phyloP scores from a whole-genome alignment of 2,113 vertebrate species.

The Urocynchramus pylzowi region DNA sequence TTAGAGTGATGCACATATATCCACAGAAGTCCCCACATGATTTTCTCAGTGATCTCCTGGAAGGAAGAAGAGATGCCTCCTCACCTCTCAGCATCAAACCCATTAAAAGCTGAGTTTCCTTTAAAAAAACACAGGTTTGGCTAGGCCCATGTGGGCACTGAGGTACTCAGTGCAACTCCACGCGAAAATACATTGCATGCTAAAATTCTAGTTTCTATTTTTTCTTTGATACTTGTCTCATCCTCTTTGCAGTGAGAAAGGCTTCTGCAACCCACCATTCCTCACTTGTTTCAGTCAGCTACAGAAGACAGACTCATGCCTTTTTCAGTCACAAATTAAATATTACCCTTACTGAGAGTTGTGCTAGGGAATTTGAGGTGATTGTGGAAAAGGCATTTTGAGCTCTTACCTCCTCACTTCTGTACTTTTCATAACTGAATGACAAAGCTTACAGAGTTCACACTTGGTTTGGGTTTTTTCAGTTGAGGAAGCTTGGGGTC shows the following conservation, averaged over 20 bases:
- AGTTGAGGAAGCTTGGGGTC: background rate
- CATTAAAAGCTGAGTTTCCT: background rate
- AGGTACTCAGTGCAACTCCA: background rate
- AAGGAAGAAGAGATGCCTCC: background rate
- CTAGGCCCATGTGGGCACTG: background rate
- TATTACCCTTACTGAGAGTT: background rate
- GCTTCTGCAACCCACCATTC: background rate
- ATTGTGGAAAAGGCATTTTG: background rate
- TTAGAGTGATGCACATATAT: background rate
- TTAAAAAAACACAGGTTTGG: background rate
- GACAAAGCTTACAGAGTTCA: background rate
- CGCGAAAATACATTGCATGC: background rate
- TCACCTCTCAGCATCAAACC: background rate
- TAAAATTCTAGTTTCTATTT: background rate
- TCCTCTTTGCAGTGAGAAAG: background rate
- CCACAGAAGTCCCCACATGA: background rate
- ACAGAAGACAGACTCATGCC: background rate
- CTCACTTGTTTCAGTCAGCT: background rate
- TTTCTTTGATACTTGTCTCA: background rate
- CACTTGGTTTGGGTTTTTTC: background rate
- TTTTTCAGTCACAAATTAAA: constrained; percentile 6
- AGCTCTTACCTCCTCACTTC: background rate
- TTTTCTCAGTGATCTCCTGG: background rate
- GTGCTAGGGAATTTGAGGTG: background rate
- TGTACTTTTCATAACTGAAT: background rate